Evolutionary conservation across 2,888 invertebrate genomes (phyloP), one percentile per base, ranked within the genome.

Genomic region (Rhogogaster chlorosoma): DNA sequence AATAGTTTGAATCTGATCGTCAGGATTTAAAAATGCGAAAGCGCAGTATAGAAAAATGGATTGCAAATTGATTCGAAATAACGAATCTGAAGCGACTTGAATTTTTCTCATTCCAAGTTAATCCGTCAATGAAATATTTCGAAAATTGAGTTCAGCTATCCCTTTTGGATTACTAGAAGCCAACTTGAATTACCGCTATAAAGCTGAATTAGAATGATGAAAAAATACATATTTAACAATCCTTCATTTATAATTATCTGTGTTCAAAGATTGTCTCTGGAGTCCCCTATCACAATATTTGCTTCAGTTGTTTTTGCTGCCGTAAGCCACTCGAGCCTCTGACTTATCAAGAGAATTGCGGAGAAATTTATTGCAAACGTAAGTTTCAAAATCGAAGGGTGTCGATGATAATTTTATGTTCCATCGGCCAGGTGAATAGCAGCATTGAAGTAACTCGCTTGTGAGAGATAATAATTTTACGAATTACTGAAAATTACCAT

Each of bases 331-430:
- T 95, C 86, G 94, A 94, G 86, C 91, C 94, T 15, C 91, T 94
- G 86, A 94, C 93, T 64, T 93, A 94, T 84, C 94, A 93, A 85
- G 94, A 94, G 87, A 93, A 94, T 85, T 93, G 93, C 75, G 94
- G 94, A 12, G 94, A 95, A 89, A 94, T 95, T 87, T 94, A 94
- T 89, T 95, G 95, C 89, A 94, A 94, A 92, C 94, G 94, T 94
- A 91, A 92, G 94, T 85, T 12, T 12, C 53, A 84, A 22, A 22
- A 29, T 67, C 18, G 15, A 32, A 32, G 64, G 0, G 10, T 26
- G 26, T 64, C 29, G 12, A 12, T 64, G 1, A 22, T 64, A 22
- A 64, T 64, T 64, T 64, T n/a, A 12, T 45, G 45, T 15, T 45
- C 45, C 12, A 15, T 45, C 45, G 15, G 15, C 15, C 45, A 45